Percentiles rank a stretch among this genome's conserved stretches.
phyloP scores from a whole-genome alignment of 2,888 invertebrate species.

The Tetranychus truncatus region DNA sequence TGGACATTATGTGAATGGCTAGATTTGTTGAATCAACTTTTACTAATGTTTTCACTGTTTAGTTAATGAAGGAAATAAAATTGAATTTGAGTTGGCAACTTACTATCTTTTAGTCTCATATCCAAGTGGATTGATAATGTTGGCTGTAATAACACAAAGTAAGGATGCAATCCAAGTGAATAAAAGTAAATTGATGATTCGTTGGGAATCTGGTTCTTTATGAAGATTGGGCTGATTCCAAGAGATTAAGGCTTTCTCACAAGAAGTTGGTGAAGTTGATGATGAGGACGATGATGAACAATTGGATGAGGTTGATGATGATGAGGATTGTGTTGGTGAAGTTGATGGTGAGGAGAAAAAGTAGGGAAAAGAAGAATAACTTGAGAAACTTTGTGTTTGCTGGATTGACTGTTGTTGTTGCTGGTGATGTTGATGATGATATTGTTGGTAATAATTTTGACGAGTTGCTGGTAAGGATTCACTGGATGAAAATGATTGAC shows the following conservation, averaged over 20 bases:
- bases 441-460: not conserved
- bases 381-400: not conserved
- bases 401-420: not conserved
- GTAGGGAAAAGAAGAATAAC: not conserved
- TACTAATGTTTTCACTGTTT: not conserved
- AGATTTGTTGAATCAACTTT: no score
- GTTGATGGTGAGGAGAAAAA: not conserved
- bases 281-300: not conserved
- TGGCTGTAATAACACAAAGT: constrained; percentile 38
- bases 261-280: not conserved
- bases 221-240: constrained; percentile 22
- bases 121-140: constrained; percentile 47
- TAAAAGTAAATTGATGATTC: not conserved
- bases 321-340: not conserved
- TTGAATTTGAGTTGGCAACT: constrained; percentile 18
- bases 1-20: no score
- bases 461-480: constrained; percentile 39
- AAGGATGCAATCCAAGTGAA: constrained; percentile 26
- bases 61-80: not conserved
- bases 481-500: constrained; percentile 35
- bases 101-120: constrained; percentile 50
- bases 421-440: not conserved
- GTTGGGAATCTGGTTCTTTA: constrained; percentile 28
- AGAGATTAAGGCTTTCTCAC: not conserved
- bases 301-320: not conserved